These are phyloP conservation scores for Drosophila limbata DNA, from an alignment of 2,888 invertebrate genomes.

Conservation along the genomic window DNA sequence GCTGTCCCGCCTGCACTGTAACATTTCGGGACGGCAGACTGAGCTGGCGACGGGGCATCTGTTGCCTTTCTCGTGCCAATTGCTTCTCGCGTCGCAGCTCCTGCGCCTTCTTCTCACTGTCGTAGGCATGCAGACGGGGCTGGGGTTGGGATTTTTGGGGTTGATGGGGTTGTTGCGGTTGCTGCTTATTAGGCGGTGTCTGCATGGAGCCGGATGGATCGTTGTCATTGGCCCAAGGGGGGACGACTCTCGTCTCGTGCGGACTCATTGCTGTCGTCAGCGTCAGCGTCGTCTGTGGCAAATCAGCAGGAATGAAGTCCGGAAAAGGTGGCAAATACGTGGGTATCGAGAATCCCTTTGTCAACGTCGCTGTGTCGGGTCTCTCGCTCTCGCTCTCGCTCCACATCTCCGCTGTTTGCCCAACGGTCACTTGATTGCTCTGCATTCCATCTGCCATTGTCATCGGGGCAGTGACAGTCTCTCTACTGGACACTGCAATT, in stretches of 20 bases:
- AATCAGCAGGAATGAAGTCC: conserved; percentile 78
- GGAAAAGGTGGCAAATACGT: conserved; percentile 83
- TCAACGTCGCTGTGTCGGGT: conserved; percentile 79
- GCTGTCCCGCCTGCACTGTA: conserved; percentile 95
- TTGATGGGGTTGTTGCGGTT: conserved; percentile 14
- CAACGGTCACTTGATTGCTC: conserved; percentile 43
- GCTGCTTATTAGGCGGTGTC: conserved; percentile 47
- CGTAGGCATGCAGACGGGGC: conserved; percentile 76
- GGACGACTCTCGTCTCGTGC: conserved; percentile 9
- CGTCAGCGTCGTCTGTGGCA: conserved; percentile 53
- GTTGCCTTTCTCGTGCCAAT: conserved; percentile 68
- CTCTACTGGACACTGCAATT: conserved; percentile 55
- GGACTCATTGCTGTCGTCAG: conserved; percentile 41
- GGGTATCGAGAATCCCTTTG: conserved; percentile 82
- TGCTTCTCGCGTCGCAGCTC: conserved; percentile 70
- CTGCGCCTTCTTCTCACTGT: conserved; percentile 69
- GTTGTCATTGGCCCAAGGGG: conserved; percentile 14
- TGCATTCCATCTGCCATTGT: conserved; percentile 7
- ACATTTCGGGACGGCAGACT: conserved; percentile 89
- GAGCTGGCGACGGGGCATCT: conserved; percentile 66
- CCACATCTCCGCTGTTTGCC: conserved; percentile 59
- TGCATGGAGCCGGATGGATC: conserved; percentile 12
- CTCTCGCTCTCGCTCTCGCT: conserved; percentile 67
- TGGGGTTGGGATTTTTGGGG: conserved; percentile 59
- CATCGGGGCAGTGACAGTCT: conserved; percentile 10